Percentiles rank a stretch among this genome's conserved stretches.
phyloP scores from a whole-genome alignment of 2,888 invertebrate species.

The Acanthoscelides obtectus region DNA sequence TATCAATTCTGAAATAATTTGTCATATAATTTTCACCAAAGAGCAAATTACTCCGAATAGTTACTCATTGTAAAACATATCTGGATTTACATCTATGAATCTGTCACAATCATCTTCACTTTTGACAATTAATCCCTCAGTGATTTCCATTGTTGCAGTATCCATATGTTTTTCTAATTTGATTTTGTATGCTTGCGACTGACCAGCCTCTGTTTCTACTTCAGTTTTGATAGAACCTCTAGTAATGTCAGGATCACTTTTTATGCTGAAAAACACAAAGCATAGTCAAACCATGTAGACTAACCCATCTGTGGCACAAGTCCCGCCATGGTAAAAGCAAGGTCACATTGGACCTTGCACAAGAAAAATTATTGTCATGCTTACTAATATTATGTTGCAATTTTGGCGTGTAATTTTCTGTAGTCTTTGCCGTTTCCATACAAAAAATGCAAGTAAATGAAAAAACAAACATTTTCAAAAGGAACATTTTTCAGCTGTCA shows the following conservation, averaged over 20 bases:
- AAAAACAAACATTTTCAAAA: too few species aligned
- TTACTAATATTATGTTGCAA: too few species aligned
- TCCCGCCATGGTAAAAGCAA: too few species aligned
- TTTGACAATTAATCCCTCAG: background rate
- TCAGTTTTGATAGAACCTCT: background rate
- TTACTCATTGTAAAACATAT: background rate
- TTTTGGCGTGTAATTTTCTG: too few species aligned
- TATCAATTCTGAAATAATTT: too few species aligned
- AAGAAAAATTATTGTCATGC: background rate
- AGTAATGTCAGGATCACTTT: background rate
- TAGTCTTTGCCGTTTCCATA: too few species aligned
- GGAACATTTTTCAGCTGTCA: too few species aligned
- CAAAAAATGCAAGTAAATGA: too few species aligned
- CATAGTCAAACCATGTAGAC: too few species aligned
- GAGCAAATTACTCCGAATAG: background rate
- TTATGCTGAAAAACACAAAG: background rate
- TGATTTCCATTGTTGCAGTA: background rate
- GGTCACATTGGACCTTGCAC: too few species aligned
- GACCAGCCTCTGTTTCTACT: background rate
- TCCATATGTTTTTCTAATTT: background rate
- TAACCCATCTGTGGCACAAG: too few species aligned
- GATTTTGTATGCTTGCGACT: background rate
- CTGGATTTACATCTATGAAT: background rate
- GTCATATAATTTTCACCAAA: too few species aligned
- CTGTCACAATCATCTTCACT: background rate